Conservation (phyloP, 2,113 vertebrate genomes). For the Phainopepla nitens region DNA sequence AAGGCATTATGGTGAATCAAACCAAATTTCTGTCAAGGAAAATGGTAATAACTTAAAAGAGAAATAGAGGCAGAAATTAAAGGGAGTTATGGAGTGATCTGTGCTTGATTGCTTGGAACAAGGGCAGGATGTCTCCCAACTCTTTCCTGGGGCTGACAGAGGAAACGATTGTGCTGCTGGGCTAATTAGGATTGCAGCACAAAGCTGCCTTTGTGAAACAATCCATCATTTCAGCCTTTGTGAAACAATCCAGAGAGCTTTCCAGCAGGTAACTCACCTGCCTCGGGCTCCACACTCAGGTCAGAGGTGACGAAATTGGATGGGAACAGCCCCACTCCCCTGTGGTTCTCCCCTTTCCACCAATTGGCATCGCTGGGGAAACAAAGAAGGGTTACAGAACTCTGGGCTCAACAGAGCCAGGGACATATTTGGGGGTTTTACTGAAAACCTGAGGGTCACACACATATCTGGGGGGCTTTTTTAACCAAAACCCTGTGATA, state of each 20-base stretch:
- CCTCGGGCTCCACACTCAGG: slow-evolving; percentile 84
- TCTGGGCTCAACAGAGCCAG: not conserved
- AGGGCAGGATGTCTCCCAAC: not conserved
- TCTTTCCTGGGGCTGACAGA: not conserved
- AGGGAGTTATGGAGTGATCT: not conserved
- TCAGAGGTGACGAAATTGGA: slow-evolving; percentile 96
- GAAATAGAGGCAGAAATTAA: not conserved
- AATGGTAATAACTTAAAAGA: not conserved
- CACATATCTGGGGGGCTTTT: not conserved
- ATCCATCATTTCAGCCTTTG: not conserved
- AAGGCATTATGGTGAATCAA: not conserved
- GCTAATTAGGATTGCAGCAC: not conserved
- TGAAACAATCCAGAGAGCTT: not conserved
- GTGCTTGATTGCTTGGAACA: not conserved
- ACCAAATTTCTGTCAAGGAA: not conserved
- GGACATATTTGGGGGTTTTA: not conserved
- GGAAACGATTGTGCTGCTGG: not conserved
- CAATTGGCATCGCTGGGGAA: slow-evolving; percentile 91
- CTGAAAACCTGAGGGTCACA: not conserved
- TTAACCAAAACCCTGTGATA: not conserved
- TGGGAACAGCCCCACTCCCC: slow-evolving; percentile 93
- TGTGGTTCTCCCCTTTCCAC: slow-evolving; percentile 98
- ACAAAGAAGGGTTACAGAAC: not conserved
- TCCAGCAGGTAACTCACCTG: slow-evolving; percentile 71
- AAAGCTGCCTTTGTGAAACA: not conserved